Base-by-base conservation (phyloP, 2,888 invertebrate genomes). In the Lasioglossum pauxillum region DNA sequence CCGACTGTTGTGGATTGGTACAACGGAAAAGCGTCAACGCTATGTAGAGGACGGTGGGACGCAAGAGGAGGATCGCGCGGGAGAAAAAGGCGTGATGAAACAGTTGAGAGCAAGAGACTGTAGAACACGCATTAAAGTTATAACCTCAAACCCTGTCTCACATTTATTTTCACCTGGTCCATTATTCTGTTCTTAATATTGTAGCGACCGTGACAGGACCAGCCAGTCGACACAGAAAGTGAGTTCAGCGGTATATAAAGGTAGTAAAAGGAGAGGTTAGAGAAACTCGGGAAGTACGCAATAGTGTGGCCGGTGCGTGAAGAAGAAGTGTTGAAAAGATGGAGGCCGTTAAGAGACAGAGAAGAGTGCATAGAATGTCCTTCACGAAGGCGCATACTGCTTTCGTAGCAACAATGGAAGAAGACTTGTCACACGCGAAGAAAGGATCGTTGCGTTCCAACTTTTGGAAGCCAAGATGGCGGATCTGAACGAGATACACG, bases 401-500 rank as follows among this genome's bases (percentile, higher is more conserved):
- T n/a, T 76, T 81, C 19, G 38, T 31, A 60, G 14, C 64, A 5
- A 44, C 14, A 12, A 31, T 76, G 46, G 23, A 60, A 12, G 69
- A 72, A 2, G 31, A 69, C 5, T 4, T 0, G 4, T 49, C 27
- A 10, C 72, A 19, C 46, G 19, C 3, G 60, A 81, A 31, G 60
- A 76, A 19, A 81, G 19, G 19, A 46, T 57, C 1, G 76, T 64
- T 49, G 81, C 81, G 1, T 80, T 80, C 7, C 75, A 81, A 12
- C 44, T 81, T 16, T 38, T 81, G 14, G 72, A 72, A 46, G 31
- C 44, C 3, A 81, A 77, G 35, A 73, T 76, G 76, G 38, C 76
- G 46, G 73, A 81, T 5, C 49, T 81, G 16, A 44, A 76, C 16
- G 12, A 38, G 5, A 16, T 27, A 0, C 57, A 81, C 35, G 16